Percentiles rank a stretch among this genome's conserved stretches.
Evolutionary conservation across 2,113 vertebrate genomes (phyloP).

Genomic region (Arenaria interpres): DNA sequence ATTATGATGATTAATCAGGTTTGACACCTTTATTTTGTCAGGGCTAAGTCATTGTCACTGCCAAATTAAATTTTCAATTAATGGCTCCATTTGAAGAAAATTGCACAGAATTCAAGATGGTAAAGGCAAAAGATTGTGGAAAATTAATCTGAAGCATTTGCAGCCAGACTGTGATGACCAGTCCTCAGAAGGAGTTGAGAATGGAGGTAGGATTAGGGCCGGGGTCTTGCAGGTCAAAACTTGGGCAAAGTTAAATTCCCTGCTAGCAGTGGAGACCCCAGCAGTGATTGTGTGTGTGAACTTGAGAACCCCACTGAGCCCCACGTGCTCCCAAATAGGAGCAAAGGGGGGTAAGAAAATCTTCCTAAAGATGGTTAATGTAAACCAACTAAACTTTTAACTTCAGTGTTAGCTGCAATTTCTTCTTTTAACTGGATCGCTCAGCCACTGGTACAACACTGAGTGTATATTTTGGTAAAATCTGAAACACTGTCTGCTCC

Average conservation of each 20-base stretch:
- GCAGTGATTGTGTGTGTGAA: not conserved
- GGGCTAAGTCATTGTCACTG: not conserved
- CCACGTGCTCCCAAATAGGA: fast-evolving
- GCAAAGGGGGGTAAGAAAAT: not conserved
- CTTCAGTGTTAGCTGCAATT: not conserved
- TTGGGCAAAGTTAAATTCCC: not conserved
- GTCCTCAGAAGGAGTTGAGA: not conserved
- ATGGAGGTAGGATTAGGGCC: not conserved
- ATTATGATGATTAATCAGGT: not conserved
- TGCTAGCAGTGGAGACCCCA: too few relatives aligned
- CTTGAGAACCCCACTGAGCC: not conserved
- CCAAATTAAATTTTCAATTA: not conserved
- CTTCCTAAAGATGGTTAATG: not conserved
- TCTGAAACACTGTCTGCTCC: not conserved
- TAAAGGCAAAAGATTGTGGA: not conserved
- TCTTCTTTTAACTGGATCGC: not conserved
- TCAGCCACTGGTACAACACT: not conserved
- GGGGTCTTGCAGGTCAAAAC: not conserved
- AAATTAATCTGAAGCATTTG: not conserved
- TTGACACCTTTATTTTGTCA: not conserved
- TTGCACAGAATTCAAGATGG: not conserved
- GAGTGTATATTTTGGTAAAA: not conserved
- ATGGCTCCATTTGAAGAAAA: not conserved
- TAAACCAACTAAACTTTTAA: not conserved
- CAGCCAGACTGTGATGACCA: not conserved